Evolutionary conservation across 2,888 invertebrate species (phyloP).

Genomic region (Neria commutata): DNA sequence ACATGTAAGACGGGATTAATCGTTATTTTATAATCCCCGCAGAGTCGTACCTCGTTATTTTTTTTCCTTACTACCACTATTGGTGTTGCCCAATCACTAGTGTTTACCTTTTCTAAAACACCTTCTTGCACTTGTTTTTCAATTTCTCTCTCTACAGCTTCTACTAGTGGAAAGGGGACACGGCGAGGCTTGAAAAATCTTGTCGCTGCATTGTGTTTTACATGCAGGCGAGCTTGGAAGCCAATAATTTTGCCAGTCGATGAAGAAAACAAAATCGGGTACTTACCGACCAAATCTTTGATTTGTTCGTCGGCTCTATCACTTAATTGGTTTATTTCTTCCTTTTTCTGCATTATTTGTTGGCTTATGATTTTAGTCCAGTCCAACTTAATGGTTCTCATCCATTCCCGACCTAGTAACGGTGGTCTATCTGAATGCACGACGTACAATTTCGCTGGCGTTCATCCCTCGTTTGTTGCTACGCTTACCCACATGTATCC

Average conservation of each 20-base stretch:
- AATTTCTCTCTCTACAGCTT: conserved; percentile 28
- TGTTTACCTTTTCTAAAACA: conserved; percentile 30
- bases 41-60: conserved; percentile 36
- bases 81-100: conserved; percentile 47
- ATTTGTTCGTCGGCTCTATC: neutral
- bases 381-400: conserved; percentile 3
- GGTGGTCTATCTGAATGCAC: conserved; percentile 10
- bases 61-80: conserved; percentile 45
- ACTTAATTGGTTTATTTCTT: neutral
- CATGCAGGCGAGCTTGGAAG: conserved; percentile 25
- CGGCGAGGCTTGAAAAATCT: conserved; percentile 34
- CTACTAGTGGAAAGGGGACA: conserved; percentile 35
- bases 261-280: neutral
- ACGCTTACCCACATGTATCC: conserved; percentile 11
- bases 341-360: neutral
- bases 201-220: conserved; percentile 30
- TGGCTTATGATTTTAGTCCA: conserved; percentile 4
- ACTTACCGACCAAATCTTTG: neutral
- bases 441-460: conserved; percentile 14
- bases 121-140: conserved; percentile 29
- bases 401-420: conserved; percentile 14
- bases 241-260: conserved; percentile 16
- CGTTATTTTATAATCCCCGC: conserved; percentile 38
- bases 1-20: conserved; percentile 37
- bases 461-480: neutral